These are phyloP conservation scores for Nothocercus nigrocapillus DNA, from an alignment of 2,113 vertebrate species.

Conservation along the genomic window DNA sequence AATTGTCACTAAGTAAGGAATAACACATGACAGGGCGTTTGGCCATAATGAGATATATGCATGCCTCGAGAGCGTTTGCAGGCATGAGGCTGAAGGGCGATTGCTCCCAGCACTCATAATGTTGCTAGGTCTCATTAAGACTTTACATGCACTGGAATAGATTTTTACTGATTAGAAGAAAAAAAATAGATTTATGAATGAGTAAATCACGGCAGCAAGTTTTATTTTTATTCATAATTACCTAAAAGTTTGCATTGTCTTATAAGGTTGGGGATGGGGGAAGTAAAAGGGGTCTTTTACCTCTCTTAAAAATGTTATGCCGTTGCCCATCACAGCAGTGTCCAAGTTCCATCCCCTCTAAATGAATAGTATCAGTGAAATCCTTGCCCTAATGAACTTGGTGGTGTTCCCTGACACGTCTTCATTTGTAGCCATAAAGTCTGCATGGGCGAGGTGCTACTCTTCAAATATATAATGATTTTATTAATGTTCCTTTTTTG, in stretches of 20 bases:
- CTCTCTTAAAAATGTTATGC: neutral
- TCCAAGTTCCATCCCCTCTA: neutral
- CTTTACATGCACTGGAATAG: constrained; percentile 37
- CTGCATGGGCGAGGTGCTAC: constrained; percentile 25
- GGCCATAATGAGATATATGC: constrained; percentile 79
- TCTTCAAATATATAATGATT: constrained; percentile 55
- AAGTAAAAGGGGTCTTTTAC: neutral
- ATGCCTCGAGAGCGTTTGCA: constrained; percentile 67
- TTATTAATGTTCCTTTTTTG: constrained; percentile 47
- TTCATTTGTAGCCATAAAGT: constrained; percentile 62
- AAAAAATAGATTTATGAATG: constrained; percentile 53
- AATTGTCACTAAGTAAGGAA: constrained; percentile 87
- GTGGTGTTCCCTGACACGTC: constrained; percentile 12
- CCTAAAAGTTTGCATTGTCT: neutral
- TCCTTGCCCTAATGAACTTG: constrained; percentile 47
- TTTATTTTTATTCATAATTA: neutral
- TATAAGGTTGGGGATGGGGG: neutral
- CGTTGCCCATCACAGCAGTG: neutral
- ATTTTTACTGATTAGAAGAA: constrained; percentile 56
- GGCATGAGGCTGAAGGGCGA: constrained; percentile 62
- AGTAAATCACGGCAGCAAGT: constrained; percentile 21
- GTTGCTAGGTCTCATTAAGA: constrained; percentile 73
- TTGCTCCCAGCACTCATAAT: constrained; percentile 56
- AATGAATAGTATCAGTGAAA: constrained; percentile 11
- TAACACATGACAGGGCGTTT: constrained; percentile 78